phyloP scores from a whole-genome alignment of 2,888 invertebrate genomes.

The Drosophila diplacantha region DNA sequence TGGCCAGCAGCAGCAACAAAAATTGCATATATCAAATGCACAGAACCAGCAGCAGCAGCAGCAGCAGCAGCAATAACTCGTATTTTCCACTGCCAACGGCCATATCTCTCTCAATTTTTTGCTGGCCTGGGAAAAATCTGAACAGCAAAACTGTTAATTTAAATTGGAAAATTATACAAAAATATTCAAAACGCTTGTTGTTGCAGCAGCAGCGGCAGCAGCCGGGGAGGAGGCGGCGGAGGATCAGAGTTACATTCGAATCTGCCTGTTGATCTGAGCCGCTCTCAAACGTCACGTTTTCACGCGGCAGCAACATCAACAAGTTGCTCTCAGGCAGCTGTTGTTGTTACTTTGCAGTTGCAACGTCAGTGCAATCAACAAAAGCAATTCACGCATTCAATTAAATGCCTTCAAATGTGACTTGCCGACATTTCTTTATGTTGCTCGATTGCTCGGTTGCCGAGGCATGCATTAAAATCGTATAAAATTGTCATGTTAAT shows the following conservation, averaged over 20 bases:
- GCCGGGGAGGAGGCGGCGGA: neutral
- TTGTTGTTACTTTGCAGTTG: slow-evolving; percentile 4
- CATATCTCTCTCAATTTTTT: slow-evolving; percentile 33
- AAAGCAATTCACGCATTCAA: slow-evolving; percentile 73
- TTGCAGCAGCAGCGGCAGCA: slow-evolving; percentile 15
- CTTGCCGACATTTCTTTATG: slow-evolving; percentile 62
- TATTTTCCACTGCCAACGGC: slow-evolving; percentile 57
- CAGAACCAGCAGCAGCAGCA: slow-evolving; percentile 32
- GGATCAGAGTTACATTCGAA: slow-evolving; percentile 57
- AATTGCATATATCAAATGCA: slow-evolving; percentile 17
- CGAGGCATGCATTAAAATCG: slow-evolving; percentile 71
- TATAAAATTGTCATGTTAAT: slow-evolving; percentile 76
- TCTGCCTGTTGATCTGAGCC: slow-evolving; percentile 69
- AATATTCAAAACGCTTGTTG: slow-evolving; percentile 69
- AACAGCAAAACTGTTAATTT: slow-evolving; percentile 68
- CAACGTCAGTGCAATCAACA: slow-evolving; percentile 65
- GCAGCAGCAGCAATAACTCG: slow-evolving; percentile 44
- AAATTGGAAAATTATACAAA: slow-evolving; percentile 77
- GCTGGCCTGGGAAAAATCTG: slow-evolving; percentile 73
- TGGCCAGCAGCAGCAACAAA: slow-evolving; percentile 45
- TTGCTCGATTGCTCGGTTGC: slow-evolving; percentile 25
- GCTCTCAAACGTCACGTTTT: slow-evolving; percentile 75
- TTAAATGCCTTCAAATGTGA: slow-evolving; percentile 71
- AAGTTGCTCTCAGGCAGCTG: slow-evolving; percentile 34
- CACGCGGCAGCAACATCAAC: slow-evolving; percentile 62